These are phyloP conservation scores for Macaria liturata DNA, from an alignment of 2,888 invertebrate genomes.

Conservation along the genomic window DNA sequence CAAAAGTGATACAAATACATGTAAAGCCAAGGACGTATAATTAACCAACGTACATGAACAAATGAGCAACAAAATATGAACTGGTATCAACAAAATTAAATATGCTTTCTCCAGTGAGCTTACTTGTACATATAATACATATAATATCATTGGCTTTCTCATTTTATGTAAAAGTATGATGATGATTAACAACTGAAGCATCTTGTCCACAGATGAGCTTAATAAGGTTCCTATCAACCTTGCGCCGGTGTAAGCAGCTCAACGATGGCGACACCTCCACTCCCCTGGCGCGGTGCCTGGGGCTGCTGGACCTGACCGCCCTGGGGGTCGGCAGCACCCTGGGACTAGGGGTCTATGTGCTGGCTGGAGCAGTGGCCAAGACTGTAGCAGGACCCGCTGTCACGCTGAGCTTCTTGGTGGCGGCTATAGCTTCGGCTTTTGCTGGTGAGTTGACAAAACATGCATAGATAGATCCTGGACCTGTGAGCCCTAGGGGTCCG, in stretches of 20 bases:
- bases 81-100: no score
- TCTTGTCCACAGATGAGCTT: constrained; percentile 63
- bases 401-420: constrained; percentile 94
- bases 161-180: no score
- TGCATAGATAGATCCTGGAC: constrained; percentile 69
- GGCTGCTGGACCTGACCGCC: constrained; percentile 92
- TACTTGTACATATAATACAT: no score
- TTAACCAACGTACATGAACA: no score
- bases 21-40: no score
- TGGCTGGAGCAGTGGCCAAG: constrained; percentile 95
- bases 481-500: constrained; percentile 94
- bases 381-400: constrained; percentile 95
- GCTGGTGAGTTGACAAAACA: constrained; percentile 85
- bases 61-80: no score
- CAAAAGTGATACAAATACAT: no score
- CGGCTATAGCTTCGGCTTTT: constrained; percentile 95
- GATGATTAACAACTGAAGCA: no score
- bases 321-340: constrained; percentile 94
- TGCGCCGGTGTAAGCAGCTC: constrained; percentile 77
- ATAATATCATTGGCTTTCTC: no score
- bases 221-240: constrained; percentile 51
- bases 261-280: constrained; percentile 65
- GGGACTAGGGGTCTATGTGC: constrained; percentile 96
- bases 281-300: constrained; percentile 86
- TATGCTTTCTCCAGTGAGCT: no score